Base-by-base conservation (phyloP, 2,797 vertebrate genomes). In the Cygnus olor region DNA sequence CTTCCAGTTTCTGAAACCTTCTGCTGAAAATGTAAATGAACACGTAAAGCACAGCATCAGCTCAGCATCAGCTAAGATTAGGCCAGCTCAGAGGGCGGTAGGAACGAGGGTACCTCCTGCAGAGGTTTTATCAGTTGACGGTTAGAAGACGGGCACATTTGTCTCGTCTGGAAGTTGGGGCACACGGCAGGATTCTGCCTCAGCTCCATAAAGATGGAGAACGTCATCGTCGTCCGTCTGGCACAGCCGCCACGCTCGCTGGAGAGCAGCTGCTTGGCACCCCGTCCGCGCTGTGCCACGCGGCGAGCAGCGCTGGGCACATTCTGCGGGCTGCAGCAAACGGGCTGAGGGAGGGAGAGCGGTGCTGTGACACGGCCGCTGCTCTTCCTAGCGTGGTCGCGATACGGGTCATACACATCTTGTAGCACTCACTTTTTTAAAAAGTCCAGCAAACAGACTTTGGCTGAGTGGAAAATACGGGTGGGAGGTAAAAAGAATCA, bases 291-390 rank as follows among this genome's bases (percentile, higher is more conserved):
- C 83, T 57, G 21, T 42, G 42, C 42, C 42, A 42, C 40, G 14
- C 40, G 40, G 40, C 47, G 22, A 24, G 47, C 47, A 49, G 47
- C 47, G 47, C 47, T 49, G 47, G 7, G 12, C 47, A 20, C 47
- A 49, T 49, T 47, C 47, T 49, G 47, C 20, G 3, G 51, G 45
- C 1, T 0, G 42, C 0, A 1, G 49, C 21, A 66, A 70, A 82
- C 4, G 2, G 5, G 56, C 42, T 0, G 0, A 69, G 58, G 87
- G 56, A 70, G 36, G 18, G 57, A 70, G 30, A 64, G 44, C 18
- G 56, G 53, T 34, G 24, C 15, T 36, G 4, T 71, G 32, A 38
- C 40, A 36, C 64, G 68, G 53, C 47, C 54, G 17, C 30, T 79
- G 66, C 65, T 79, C 66, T 86, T 89, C 57, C 36, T 32, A 54